phyloP scores from a whole-genome alignment of 2,113 vertebrate species.

The Eulacestoma nigropectus region DNA sequence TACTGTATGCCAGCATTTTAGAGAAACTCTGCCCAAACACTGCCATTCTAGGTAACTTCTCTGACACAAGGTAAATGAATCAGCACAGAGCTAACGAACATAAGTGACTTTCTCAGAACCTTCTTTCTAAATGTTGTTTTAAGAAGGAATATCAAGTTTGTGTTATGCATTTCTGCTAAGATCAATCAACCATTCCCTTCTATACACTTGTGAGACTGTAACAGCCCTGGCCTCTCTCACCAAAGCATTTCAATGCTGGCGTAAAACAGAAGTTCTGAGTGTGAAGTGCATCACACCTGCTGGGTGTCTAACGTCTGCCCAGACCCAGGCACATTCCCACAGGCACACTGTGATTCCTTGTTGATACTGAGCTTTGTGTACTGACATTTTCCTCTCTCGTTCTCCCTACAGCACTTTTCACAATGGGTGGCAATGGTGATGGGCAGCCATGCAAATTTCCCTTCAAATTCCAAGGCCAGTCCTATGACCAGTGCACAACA shows the following conservation, averaged over 20 bases:
- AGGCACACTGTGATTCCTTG: too few species aligned
- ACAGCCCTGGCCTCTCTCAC: background rate
- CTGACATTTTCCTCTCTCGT: background rate
- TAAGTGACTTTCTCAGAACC: background rate
- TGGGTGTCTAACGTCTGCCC: background rate
- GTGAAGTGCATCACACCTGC: background rate
- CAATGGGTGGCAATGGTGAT: conserved; percentile 87
- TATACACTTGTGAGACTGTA: background rate
- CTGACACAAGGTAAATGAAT: background rate
- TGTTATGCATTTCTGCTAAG: background rate
- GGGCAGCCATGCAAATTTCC: conserved; percentile 94
- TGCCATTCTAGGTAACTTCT: background rate
- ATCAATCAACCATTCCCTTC: background rate
- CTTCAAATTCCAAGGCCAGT: conserved; percentile 88
- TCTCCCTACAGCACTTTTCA: conserved; percentile 83
- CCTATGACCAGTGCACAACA: conserved; percentile 88
- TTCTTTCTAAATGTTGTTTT: background rate
- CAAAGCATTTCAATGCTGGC: background rate
- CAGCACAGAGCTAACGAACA: background rate
- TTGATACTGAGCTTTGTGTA: rapidly evolving
- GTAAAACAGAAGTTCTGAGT: background rate
- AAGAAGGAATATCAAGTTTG: background rate
- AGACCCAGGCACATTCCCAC: rapidly evolving
- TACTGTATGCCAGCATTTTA: background rate
- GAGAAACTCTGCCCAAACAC: background rate